Percentiles rank a stretch among this genome's conserved stretches.
Evolutionary conservation across 2,797 vertebrate species (phyloP).

Genomic region (Garrulus glandarius): DNA sequence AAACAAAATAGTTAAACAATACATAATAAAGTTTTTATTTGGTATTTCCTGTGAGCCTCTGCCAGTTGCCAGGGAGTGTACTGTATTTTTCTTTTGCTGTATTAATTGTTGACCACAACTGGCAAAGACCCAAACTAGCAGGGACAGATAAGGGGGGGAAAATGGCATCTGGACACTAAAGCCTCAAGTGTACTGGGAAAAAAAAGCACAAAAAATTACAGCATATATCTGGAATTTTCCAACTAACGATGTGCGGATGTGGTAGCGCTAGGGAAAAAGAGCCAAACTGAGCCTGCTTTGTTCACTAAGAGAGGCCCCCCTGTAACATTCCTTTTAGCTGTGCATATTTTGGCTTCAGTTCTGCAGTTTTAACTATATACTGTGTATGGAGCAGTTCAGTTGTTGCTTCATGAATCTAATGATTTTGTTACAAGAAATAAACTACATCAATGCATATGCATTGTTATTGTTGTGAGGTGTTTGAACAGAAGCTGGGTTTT

Average conservation of each 20-base stretch:
- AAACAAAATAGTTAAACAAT: constrained; percentile 82
- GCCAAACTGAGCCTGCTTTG: constrained; percentile 99
- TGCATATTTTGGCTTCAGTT: constrained; percentile 97
- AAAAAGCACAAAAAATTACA: constrained; percentile 89
- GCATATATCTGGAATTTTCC: constrained; percentile 99
- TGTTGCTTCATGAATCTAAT: constrained; percentile 75
- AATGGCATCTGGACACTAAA: constrained; percentile 93
- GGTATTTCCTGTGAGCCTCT: constrained; percentile 84
- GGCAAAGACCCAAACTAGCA: constrained; percentile 79
- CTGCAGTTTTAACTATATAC: constrained; percentile 90
- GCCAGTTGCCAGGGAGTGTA: constrained; percentile 80
- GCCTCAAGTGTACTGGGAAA: constrained; percentile 83
- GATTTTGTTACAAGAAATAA: constrained; percentile 74
- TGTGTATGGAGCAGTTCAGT: constrained; percentile 83
- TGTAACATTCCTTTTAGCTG: constrained; percentile 96
- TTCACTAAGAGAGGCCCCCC: constrained; percentile 92
- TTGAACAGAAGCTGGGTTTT: constrained; percentile 1
- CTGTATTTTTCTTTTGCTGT: constrained; percentile 78
- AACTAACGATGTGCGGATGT: constrained; percentile 99
- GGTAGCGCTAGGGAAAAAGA: constrained; percentile 93
- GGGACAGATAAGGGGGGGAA: constrained; percentile 77
- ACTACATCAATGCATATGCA: neutral
- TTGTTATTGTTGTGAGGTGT: neutral
- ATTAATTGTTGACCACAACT: constrained; percentile 84
- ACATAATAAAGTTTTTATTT: constrained; percentile 83